Evolutionary conservation across 2,113 vertebrate species (phyloP), one percentile per base, ranked within the genome.

Genomic region (Scalopus aquaticus): DNA sequence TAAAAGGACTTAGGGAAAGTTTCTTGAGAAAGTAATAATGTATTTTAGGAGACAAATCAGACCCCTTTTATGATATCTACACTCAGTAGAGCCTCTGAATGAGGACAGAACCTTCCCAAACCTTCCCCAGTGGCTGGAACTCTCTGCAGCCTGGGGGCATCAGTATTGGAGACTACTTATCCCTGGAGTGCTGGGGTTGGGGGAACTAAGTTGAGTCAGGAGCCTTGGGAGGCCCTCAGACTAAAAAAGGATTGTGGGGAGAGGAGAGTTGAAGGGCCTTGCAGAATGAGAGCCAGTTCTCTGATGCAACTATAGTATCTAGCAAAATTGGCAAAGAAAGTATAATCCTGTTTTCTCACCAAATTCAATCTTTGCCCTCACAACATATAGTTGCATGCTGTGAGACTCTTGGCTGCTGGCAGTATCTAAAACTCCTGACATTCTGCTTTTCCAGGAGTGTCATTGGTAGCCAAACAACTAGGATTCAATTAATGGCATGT

Each of bases 381-480:
- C 69, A 69, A 37, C 81, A 26, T 39, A 58, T 6, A 60, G 8
- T 26, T 60, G 56, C 56, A 60, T 73, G 9, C 9, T 64, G 30
- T 19, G 4, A 85, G 62, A 67, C 30, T 94, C 64, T 77, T 56
- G 32, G 51, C 60, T 64, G 44, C 35, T 39, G 26, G 20, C 20
- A 26, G 42, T 32, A 88, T 35, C 46, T 90, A 86, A 93, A 80
- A 64, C 37, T 51, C 73, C 62, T 67, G 30, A 35, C 28, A 87
- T 89, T 51, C 37, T 64, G 46, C 26, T 56, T 92, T 96, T 70
- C 51, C 42, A 73, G 69, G 79, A 88, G 35, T 90, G 86, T 76
- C 70, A 51, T 64, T 39, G 32, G 51, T 51, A 95, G 51, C n/a
- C 2, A 70, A 20, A 89, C 30, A 80, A 83, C 32, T 89, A 91